phyloP scores from a whole-genome alignment of 1,140 invertebrate genomes.

The Neocloeon triangulifer region DNA sequence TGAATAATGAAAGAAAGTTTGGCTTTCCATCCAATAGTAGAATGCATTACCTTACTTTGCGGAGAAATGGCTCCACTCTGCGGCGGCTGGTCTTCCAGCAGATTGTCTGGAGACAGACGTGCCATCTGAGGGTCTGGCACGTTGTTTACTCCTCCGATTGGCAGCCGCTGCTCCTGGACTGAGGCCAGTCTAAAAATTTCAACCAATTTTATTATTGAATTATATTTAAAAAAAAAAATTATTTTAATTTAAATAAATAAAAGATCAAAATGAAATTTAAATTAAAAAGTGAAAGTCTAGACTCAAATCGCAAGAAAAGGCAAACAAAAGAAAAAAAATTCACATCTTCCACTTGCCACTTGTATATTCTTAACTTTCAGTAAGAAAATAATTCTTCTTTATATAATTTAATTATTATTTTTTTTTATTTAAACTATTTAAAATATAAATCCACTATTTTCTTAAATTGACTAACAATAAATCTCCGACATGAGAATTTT shows the following conservation, averaged over 20 bases:
- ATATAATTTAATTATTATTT: too few species aligned
- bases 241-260: constrained; percentile 4
- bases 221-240: not conserved
- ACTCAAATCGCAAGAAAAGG: not conserved
- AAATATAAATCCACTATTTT: too few species aligned
- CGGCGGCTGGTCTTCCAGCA: not conserved
- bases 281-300: not conserved
- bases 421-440: too few species aligned
- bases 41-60: not conserved
- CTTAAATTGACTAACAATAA: too few species aligned
- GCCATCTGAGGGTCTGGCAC: constrained; percentile 24
- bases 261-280: not conserved
- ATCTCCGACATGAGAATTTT: too few species aligned
- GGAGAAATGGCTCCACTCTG: not conserved
- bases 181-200: constrained; percentile 53
- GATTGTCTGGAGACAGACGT: constrained; percentile 29
- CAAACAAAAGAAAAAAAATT: too few species aligned
- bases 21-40: not conserved
- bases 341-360: too few species aligned
- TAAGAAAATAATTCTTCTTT: too few species aligned
- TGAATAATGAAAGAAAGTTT: not conserved
- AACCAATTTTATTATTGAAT: not conserved
- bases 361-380: too few species aligned
- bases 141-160: constrained; percentile 31
- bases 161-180: constrained; percentile 78